A percentile compares a stretch with the other conserved stretches of the same genome.
Conservation (phyloP, 1,140 invertebrate species). For the Harlomillsia oculata region DNA sequence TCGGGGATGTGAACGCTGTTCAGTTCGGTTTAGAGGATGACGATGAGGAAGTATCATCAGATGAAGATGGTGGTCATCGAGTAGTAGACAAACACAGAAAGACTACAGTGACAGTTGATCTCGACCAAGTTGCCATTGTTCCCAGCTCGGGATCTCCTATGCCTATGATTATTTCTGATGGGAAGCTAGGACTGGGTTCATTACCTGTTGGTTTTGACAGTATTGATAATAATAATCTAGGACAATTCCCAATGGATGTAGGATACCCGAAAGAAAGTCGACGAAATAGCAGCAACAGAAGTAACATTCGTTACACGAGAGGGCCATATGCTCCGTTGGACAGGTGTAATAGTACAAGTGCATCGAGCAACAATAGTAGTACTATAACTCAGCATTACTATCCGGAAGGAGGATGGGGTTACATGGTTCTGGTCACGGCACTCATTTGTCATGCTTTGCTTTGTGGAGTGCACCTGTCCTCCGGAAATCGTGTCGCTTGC, state of each 20-base stretch:
- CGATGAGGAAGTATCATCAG: slow-evolving; percentile 11
- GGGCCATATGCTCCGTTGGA: slow-evolving; percentile 11
- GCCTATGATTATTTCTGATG: slow-evolving; percentile 8
- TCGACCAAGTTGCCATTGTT: neutral
- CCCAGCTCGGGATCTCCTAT: too few relatives aligned
- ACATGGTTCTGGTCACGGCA: slow-evolving; percentile 24
- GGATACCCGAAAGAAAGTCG: too few relatives aligned
- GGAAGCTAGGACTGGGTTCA: too few relatives aligned
- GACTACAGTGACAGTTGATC: neutral
- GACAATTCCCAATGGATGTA: too few relatives aligned
- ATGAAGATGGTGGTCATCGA: slow-evolving; percentile 4
- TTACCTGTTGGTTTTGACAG: too few relatives aligned
- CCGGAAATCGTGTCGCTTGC: slow-evolving; percentile 17
- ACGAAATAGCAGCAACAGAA: too few relatives aligned
- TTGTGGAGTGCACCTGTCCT: slow-evolving; percentile 24
- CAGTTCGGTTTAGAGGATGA: slow-evolving; percentile 25
- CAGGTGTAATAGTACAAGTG: slow-evolving; percentile 25
- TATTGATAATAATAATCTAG: too few relatives aligned
- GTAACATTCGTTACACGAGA: too few relatives aligned
- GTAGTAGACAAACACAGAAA: neutral
- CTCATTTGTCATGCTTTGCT: slow-evolving; percentile 22
- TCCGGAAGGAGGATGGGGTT: slow-evolving; percentile 33
- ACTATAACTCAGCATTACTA: slow-evolving; percentile 34
- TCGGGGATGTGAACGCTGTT: slow-evolving; percentile 12
- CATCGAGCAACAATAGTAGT: slow-evolving; percentile 11